Conservation (phyloP, 2,797 vertebrate genomes). For the Halcyon leucocephala region DNA sequence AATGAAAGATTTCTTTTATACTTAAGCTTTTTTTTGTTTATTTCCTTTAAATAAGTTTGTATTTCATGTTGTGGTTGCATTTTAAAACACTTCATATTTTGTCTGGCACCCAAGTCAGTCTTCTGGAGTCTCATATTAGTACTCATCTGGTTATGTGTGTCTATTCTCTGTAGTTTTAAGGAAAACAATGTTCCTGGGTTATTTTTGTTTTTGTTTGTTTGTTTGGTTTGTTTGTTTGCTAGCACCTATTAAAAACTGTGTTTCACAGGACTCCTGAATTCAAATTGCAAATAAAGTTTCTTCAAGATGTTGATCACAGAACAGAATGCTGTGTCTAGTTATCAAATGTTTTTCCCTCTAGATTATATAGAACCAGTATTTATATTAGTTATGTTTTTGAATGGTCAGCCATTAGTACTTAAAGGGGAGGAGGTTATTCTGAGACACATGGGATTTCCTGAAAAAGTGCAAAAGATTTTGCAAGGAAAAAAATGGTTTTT, state of each 20-base stretch:
- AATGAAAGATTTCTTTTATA: not conserved
- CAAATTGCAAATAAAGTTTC: not conserved
- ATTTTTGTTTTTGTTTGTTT: too few relatives aligned
- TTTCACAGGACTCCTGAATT: not conserved
- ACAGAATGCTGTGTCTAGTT: not conserved
- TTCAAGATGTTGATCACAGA: not conserved
- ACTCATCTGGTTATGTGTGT: not conserved
- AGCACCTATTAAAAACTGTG: not conserved
- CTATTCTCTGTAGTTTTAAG: not conserved
- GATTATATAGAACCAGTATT: not conserved
- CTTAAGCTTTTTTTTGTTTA: not conserved
- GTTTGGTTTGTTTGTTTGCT: not conserved
- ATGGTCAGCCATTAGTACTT: not conserved
- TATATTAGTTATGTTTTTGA: not conserved
- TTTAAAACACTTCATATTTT: not conserved
- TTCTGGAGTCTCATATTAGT: not conserved
- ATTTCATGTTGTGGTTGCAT: not conserved
- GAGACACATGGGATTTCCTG: not conserved
- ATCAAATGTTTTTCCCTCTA: not conserved
- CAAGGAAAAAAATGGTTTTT: not conserved
- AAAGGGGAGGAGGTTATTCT: not conserved
- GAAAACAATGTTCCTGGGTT: not conserved
- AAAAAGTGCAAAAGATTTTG: not conserved
- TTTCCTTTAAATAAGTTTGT: not conserved
- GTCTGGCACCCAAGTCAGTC: not conserved